A percentile compares a stretch with the other conserved stretches of the same genome.
Evolutionary conservation across 2,797 vertebrate genomes (phyloP).

Genomic region (Gadopsis bispinosus): DNA sequence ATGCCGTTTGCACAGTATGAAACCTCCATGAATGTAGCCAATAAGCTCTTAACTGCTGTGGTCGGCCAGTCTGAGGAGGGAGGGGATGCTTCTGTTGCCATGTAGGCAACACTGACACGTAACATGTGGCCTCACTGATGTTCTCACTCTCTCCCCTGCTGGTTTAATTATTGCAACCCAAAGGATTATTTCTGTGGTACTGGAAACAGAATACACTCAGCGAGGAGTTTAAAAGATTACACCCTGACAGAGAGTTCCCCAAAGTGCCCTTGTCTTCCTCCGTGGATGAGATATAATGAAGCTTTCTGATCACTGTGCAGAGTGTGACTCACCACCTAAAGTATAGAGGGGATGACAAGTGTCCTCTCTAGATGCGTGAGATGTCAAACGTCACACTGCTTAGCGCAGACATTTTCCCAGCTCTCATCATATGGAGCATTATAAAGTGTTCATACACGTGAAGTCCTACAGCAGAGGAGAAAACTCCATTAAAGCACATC

Average conservation of each 20-base stretch:
- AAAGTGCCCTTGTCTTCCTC: not conserved
- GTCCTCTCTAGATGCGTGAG: not conserved
- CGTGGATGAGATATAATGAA: not conserved
- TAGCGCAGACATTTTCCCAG: not conserved
- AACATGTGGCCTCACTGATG: not conserved
- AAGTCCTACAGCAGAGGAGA: slow-evolving; percentile 10
- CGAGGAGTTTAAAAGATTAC: slow-evolving; percentile 41
- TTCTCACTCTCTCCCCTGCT: slow-evolving; percentile 48
- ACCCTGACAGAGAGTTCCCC: slow-evolving; percentile 24
- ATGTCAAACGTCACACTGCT: slow-evolving; percentile 3
- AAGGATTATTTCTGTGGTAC: slow-evolving; percentile 50
- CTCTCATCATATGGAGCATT: slow-evolving; percentile 7
- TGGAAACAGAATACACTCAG: slow-evolving; percentile 54
- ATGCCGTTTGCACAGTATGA: slow-evolving; percentile 1
- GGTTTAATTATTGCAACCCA: slow-evolving; percentile 69
- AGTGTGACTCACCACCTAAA: slow-evolving; percentile 22
- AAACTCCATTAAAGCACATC: slow-evolving; percentile 19
- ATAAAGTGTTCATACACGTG: not conserved
- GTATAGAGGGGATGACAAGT: not conserved
- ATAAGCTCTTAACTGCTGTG: slow-evolving; percentile 29
- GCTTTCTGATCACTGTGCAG: slow-evolving; percentile 19
- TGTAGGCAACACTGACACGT: not conserved
- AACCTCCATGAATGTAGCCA: slow-evolving; percentile 20
- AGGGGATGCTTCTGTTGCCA: slow-evolving; percentile 35
- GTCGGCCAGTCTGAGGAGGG: slow-evolving; percentile 32